Base-by-base conservation (phyloP, 1,140 invertebrate species). In the Drosophila pseudoobscura region DNA sequence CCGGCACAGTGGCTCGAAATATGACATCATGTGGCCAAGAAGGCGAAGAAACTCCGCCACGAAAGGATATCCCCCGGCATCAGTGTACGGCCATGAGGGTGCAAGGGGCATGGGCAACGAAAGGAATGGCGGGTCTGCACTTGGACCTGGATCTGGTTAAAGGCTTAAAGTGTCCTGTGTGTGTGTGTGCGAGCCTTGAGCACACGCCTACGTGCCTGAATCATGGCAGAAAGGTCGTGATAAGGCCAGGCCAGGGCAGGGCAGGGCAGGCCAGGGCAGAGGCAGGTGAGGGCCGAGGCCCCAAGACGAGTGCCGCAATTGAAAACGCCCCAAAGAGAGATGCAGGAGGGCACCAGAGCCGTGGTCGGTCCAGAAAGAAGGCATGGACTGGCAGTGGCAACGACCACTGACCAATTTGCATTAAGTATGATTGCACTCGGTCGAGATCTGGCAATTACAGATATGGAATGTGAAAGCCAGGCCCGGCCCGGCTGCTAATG, bases 161-260 rank as follows among this genome's bases (percentile, higher is more conserved):
- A 75, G 72, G 72, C 66, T 74, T 75, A 75, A 75, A 75, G 61
- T 75, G 61, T 57, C 50, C 72, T 41, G 62, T 56, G 45, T 60
- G 24, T 24, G 55, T 54, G 62, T 53, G 55, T 54, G 62, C 49
- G 29, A 45, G 56, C 45, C 65, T 73, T 68, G 73, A 75, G 73
- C 62, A 75, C 62, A 75, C 72, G 72, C 56, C 72, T 75, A 75
- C 73, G 73, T 75, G 73, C 72, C 73, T 68, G 61, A 75, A 75
- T 68, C 56, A 75, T 54, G 29, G 51, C 44, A 50, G 41, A 75
- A 68, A 75, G 72, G 73, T 75, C 73, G 72, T 75, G 72, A 75
- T 75, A 75, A 75, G 62, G 66, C 69, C 43, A 72, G 61, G 57
- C 3, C 24, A 24, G 24, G 24, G 0, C 24, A 24, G 3, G 35